These are phyloP conservation scores for Microtus montanus DNA, from an alignment of 2,113 vertebrate genomes.

Conservation along the genomic window DNA sequence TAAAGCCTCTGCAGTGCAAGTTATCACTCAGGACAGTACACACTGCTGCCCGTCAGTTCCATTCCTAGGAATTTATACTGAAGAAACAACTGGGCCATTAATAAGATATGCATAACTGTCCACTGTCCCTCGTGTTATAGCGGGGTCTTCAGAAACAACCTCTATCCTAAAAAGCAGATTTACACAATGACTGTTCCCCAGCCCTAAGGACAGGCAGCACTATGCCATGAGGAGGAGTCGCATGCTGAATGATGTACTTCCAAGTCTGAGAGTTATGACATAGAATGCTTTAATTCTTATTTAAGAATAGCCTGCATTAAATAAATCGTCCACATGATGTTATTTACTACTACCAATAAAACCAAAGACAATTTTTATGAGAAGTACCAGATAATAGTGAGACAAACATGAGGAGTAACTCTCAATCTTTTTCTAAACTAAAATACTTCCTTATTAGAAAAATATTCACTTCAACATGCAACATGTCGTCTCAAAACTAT, in stretches of 20 bases:
- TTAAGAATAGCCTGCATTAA: background rate
- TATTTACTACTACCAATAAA: slow-evolving; percentile 37
- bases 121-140: background rate
- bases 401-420: background rate
- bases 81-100: background rate
- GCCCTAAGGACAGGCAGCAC: background rate
- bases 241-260: background rate
- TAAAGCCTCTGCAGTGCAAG: background rate
- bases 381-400: background rate
- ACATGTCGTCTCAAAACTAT: slow-evolving; percentile 28
- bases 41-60: background rate
- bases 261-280: background rate
- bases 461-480: slow-evolving; percentile 7
- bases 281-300: background rate
- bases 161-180: background rate
- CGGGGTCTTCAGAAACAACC: background rate
- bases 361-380: slow-evolving; percentile 3
- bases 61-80: background rate
- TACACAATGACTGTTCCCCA: background rate
- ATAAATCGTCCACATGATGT: background rate
- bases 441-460: slow-evolving; percentile 42
- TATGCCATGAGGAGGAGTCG: background rate
- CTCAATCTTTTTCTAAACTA: slow-evolving; percentile 43
- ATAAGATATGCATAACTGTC: background rate
- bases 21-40: background rate